Evolutionary conservation across 2,888 invertebrate genomes (phyloP), one percentile per base, ranked within the genome.

Genomic region (Lampropteryx suffumata): DNA sequence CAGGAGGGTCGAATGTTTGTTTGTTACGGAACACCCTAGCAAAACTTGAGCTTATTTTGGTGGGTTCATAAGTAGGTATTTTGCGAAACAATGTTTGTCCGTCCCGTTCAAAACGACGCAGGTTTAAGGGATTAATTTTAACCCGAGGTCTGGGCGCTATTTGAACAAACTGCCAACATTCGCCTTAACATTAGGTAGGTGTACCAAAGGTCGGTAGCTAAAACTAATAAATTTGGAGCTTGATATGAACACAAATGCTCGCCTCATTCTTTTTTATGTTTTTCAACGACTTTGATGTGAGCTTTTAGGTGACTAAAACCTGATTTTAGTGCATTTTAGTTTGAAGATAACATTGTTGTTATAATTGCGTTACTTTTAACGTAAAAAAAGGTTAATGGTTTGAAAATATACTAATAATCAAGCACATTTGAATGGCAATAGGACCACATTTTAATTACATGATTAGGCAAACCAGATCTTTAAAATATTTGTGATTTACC

Each of bases 11-110:
- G 62, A 64, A 67, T 62, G 62, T 59, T 73, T 74, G 77, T 73
- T 77, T 76, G 71, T 68, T 70, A 63, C 66, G 55, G 56, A 68
- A 69, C 61, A 59, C 64, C 61, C 60, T 17, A 69, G 67, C 67
- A 64, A 68, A 64, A 65, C 65, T 74, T 69, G 63, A 65, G 68
- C 67, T 73, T 78, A 74, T 74, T 75, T 74, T 64, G 61, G 64
- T 63, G 65, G 71, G 67, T 71, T 71, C 64, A 68, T 71, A 69
- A 69, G 66, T 71, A 66, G 63, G 59, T 64, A 67, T 62, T 62
- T 60, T 48, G 52, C 50, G 51, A 57, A 59, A 59, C 62, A 56
- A 54, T 57, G 57, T 56, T 62, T 54, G 57, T 60, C 52, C 56
- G 56, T 35, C 48, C 56, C 39, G 41, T 57, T 50, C 45, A 29